These are phyloP conservation scores for Bryconaethiops microstoma DNA, from an alignment of 2,797 vertebrate species.

Conservation along the genomic window DNA sequence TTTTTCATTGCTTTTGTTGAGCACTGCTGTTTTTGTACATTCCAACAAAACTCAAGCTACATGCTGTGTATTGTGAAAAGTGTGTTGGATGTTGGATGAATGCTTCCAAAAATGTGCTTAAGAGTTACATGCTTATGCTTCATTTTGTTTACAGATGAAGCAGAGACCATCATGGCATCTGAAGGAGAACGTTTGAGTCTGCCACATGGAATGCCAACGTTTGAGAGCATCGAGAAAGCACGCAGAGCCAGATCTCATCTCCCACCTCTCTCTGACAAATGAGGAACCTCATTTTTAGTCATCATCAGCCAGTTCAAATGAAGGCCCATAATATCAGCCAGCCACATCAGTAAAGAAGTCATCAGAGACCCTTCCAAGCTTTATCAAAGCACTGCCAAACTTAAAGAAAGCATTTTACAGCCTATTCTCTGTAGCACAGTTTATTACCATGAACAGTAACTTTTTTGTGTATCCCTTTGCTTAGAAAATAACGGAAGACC, in stretches of 20 bases:
- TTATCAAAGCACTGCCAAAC: background rate
- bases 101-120: too few relatives aligned
- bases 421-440: too few relatives aligned
- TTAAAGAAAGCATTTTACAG: background rate
- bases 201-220: constrained; percentile 82
- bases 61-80: too few relatives aligned
- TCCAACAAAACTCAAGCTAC: too few relatives aligned
- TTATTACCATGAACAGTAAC: too few relatives aligned
- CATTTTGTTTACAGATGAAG: constrained; percentile 76
- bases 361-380: background rate
- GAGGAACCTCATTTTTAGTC: constrained; percentile 39
- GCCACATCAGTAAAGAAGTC: background rate
- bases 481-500: too few relatives aligned
- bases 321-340: background rate
- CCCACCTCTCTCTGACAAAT: constrained; percentile 78
- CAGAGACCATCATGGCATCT: constrained; percentile 81
- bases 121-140: background rate
- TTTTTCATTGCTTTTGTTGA: too few relatives aligned
- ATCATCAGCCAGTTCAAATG: background rate
- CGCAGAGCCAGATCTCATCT: constrained; percentile 79
- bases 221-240: constrained; percentile 85
- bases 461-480: too few relatives aligned
- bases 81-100: too few relatives aligned
- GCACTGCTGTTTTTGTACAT: too few relatives aligned
- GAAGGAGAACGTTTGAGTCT: constrained; percentile 76